Evolutionary conservation across 2,113 vertebrate species (phyloP).

Genomic region (Corythaixoides concolor): DNA sequence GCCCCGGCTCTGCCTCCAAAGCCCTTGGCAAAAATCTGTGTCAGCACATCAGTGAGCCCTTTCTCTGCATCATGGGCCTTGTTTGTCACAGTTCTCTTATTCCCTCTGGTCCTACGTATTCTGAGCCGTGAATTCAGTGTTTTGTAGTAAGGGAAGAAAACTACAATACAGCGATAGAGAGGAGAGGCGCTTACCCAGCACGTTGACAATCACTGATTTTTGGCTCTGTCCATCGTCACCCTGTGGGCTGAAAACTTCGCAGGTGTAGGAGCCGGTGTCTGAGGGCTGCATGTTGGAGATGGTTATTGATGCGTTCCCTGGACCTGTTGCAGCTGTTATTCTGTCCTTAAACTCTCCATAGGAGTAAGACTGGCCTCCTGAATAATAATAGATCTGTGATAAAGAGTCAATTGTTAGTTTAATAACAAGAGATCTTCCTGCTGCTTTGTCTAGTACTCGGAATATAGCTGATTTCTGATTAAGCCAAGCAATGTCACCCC

Average conservation of each 20-base stretch:
- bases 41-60: background rate
- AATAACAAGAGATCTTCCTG: background rate
- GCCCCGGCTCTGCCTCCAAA: background rate
- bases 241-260: conserved; percentile 82
- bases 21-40: background rate
- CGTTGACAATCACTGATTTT: conserved; percentile 72
- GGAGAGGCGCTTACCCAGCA: conserved; percentile 75
- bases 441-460: background rate
- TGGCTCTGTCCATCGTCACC: conserved; percentile 69
- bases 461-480: background rate
- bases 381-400: conserved; percentile 76
- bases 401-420: conserved; percentile 51
- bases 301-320: conserved; percentile 81
- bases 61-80: background rate
- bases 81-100: background rate
- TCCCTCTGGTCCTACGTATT: background rate
- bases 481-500: background rate
- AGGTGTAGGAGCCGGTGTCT: conserved; percentile 82
- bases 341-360: conserved; percentile 71
- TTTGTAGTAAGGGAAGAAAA: background rate
- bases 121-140: background rate
- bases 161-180: background rate
- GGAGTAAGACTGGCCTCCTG: conserved; percentile 41
- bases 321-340: conserved; percentile 65
- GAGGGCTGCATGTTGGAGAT: conserved; percentile 80